Base-by-base conservation (phyloP, 2,888 invertebrate species). In the Allolobophora icterica region DNA sequence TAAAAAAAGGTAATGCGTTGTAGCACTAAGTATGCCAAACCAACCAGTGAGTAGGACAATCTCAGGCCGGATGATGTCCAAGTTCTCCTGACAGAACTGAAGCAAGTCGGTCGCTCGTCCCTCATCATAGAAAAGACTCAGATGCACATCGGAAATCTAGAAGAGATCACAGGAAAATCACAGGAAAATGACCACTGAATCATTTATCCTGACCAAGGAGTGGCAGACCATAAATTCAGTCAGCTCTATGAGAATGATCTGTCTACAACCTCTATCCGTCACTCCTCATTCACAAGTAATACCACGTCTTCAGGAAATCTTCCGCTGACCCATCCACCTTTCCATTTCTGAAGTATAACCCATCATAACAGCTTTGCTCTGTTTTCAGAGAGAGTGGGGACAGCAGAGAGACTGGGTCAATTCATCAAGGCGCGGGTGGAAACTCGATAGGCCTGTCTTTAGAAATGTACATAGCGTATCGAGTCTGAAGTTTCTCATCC, bases 61-160 rank as follows among this genome's bases (percentile, higher is more conserved):
- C 24, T 96, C 95, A 58, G 98, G 98, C 93, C 97, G 96, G 92
- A 98, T 97, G 91, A 96, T 96, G 94, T 96, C 96, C 0, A 98
- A 96, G 71, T 97, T 97, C 92, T 96, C 96, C 93, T 97, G 96
- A 95, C 97, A 97, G 95, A 98, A 98, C 94, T 97, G 97, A 94
- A 96, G 96, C 91, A 98, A 96, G 94, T 98, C 97, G 58, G 96
- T 96, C 94, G 97, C 97, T 94, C 98, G 96, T 21, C 96, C 96
- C 84, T 96, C 96, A 94, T 98, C 98, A 94, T 97, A 96, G 95
- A 97, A 98, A 95, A 97, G 97, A 95, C 98, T 98, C 92, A 98
- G 97, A 95, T 98, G 98, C 93, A 98, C 96, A 95, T 98, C 98
- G 92, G 98, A 97, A 94, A 98, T 97, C 98, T 98, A 34, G 35